Evolutionary conservation across 1,140 invertebrate species (phyloP), one percentile per base, ranked within the genome.

Genomic region (Polyergus mexicanus): DNA sequence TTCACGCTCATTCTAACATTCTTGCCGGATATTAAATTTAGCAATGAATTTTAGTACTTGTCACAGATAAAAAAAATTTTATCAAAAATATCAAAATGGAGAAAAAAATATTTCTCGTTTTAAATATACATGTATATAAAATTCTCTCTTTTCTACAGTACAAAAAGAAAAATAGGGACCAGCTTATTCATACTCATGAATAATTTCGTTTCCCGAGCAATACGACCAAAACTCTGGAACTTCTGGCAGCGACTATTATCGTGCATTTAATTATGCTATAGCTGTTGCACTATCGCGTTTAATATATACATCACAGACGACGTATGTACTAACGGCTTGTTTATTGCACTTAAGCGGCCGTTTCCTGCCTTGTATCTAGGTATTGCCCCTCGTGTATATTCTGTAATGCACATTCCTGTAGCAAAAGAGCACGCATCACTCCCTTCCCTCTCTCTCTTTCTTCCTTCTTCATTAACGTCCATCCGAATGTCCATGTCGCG

Each of bases 311-410:
- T 35, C 68, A 65, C 60, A 56, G 38, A 77, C 65, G 32, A 62
- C 80, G 44, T 38, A 38, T 51, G 58, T 74, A 63, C 68, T 75
- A 89, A 91, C 41, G 58, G 78, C 86, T 91, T 92, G 89, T 94
- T 94, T 93, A 94, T 94, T 94, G 88, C 89, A 76, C 86, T 92
- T 94, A 94, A 94, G 89, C 89, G 90, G 89, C 85, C 88, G 86
- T 89, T 94, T 94, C 93, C 92, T 94, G 92, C 90, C 92, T 93
- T 60, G 47, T 83, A 60, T 72, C 54, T 60, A 83, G 66, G 32
- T 83, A 92, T 66, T 41, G 51, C 22, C 54, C 62, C 62, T 72
- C 19, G 51, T 19, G 19, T 32, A 28, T 25, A 35, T 38, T 83
- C 54, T 25, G 38, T 41, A 60, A 81, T 71, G 65, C 51, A 71